Evolutionary conservation across 2,888 invertebrate genomes (phyloP).

Genomic region (Thymelicus sylvestris): DNA sequence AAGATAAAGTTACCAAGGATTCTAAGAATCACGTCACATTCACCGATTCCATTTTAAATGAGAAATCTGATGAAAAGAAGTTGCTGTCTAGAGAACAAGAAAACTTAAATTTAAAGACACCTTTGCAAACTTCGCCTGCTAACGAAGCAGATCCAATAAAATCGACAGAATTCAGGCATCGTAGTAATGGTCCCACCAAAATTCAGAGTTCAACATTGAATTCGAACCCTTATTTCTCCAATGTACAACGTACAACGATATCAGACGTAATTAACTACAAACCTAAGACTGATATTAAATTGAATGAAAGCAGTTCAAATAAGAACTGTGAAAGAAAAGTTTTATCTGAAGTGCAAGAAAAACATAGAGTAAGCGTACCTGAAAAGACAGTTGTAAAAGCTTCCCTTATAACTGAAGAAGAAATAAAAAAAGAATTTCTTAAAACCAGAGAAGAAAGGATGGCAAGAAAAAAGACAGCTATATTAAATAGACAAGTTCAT

Average conservation of each 20-base stretch:
- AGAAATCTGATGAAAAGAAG: background rate
- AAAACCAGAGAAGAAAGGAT: slow-evolving; percentile 55
- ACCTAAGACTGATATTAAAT: slow-evolving; percentile 44
- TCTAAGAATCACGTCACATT: background rate
- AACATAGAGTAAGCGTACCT: slow-evolving; percentile 42
- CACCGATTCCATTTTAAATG: background rate
- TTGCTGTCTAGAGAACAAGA: background rate
- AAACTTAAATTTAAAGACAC: background rate
- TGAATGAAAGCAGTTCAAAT: slow-evolving; percentile 18
- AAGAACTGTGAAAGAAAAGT: slow-evolving; percentile 50
- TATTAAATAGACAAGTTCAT: slow-evolving; percentile 62
- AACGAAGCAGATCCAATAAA: background rate
- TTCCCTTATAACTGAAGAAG: slow-evolving; percentile 39
- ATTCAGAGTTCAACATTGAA: background rate
- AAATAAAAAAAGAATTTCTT: slow-evolving; percentile 40
- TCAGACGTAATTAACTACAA: background rate
- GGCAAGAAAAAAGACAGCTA: slow-evolving; percentile 60
- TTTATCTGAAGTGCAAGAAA: slow-evolving; percentile 63
- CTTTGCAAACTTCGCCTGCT: background rate
- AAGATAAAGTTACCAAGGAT: background rate
- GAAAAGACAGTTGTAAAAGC: slow-evolving; percentile 44
- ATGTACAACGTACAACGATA: background rate
- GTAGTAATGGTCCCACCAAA: background rate
- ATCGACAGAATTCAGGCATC: background rate
- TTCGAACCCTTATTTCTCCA: background rate